phyloP scores from a whole-genome alignment of 64 coral and sea anemone species.

The Platygyra sinensis region DNA sequence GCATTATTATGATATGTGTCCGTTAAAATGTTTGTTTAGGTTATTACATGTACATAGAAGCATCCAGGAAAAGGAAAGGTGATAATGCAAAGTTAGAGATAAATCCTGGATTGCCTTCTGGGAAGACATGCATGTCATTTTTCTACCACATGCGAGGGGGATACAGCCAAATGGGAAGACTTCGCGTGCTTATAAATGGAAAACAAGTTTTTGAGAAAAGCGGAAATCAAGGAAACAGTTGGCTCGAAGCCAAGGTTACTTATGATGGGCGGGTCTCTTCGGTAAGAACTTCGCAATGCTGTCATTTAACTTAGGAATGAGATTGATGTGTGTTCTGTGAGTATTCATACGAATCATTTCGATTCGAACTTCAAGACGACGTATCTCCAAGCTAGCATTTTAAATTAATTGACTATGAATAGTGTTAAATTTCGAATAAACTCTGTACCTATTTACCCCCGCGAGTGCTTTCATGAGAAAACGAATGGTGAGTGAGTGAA shows the following conservation, averaged over 20 bases:
- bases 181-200: conserved; percentile 27
- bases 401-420: too few relatives aligned
- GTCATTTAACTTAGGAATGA: neutral
- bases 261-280: neutral
- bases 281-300: neutral
- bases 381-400: neutral
- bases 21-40: conserved; percentile 34
- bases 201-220: conserved; percentile 13
- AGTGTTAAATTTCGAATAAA: too few relatives aligned
- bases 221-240: conserved; percentile 11
- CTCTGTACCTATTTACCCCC: too few relatives aligned
- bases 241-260: conserved; percentile 1
- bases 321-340: neutral
- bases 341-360: neutral
- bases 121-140: conserved; percentile 15
- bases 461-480: too few relatives aligned
- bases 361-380: neutral
- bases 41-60: conserved; percentile 94
- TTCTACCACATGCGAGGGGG: conserved; percentile 23
- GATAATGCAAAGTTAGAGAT: conserved; percentile 68
- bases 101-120: neutral
- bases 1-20: neutral
- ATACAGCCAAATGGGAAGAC: conserved; percentile 6
- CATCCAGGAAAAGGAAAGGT: conserved; percentile 59
- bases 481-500: too few relatives aligned